Conservation (phyloP, 1,140 invertebrate genomes). For the Charaxes varanes region DNA sequence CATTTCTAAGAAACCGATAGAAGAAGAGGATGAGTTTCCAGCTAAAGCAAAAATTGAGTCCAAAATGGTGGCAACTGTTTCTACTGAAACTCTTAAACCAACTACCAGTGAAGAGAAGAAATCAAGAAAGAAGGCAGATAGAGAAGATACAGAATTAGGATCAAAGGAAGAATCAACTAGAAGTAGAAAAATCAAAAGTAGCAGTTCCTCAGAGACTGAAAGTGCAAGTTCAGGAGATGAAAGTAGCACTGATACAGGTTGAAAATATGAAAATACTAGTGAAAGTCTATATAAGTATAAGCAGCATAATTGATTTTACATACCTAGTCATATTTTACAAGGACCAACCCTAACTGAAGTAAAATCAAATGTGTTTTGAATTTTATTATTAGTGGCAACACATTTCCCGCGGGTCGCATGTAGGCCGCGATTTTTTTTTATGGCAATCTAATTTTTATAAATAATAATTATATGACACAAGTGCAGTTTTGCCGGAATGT, state of each 20-base stretch:
- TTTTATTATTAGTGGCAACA: no score
- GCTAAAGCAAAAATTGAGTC: conserved; percentile 39
- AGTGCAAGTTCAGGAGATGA: conserved; percentile 63
- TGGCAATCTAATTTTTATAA: no score
- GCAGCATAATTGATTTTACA: no score
- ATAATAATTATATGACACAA: no score
- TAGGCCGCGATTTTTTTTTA: no score
- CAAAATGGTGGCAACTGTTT: conserved; percentile 68
- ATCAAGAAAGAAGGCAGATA: conserved; percentile 38
- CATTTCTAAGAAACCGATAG: conserved; percentile 76
- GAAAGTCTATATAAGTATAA: no score
- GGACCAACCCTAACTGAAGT: no score
- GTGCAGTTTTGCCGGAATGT: no score
- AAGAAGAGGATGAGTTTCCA: conserved; percentile 65
- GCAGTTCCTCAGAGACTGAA: conserved; percentile 60
- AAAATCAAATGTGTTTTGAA: no score
- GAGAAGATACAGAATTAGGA: conserved; percentile 26
- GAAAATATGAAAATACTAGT: no score
- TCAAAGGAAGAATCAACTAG: conserved; percentile 18
- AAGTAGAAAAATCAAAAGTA: conserved; percentile 36
- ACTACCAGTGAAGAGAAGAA: conserved; percentile 44
- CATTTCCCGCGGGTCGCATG: no score
- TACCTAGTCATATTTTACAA: no score
- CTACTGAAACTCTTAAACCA: conserved; percentile 69
- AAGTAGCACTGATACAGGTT: conserved; percentile 59